Evolutionary conservation across 2,113 vertebrate genomes (phyloP).

Genomic region (Phyllostomus hastatus): DNA sequence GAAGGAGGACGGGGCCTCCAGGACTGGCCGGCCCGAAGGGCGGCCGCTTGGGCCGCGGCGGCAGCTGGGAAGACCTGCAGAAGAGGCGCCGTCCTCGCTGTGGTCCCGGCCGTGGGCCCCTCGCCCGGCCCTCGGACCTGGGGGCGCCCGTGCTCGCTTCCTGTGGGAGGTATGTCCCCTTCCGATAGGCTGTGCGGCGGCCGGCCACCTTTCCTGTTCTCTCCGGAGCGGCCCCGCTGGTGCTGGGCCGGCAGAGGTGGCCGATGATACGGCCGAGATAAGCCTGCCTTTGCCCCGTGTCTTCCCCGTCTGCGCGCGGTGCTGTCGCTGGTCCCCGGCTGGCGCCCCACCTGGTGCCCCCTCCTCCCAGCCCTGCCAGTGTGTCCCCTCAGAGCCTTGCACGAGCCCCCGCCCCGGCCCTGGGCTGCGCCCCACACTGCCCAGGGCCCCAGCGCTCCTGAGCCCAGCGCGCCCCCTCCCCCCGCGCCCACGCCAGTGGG

Average conservation of each 20-base stretch:
- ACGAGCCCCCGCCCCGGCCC: background rate
- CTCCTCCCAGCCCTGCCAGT: background rate
- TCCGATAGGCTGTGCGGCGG: background rate
- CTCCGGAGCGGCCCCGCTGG: background rate
- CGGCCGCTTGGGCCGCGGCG: background rate
- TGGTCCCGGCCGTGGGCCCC: background rate
- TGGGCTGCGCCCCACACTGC: too few relatives aligned
- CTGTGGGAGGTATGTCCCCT: background rate
- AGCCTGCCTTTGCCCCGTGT: background rate
- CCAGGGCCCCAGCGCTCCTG: background rate
- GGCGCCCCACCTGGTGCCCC: background rate
- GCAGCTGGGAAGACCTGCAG: background rate
- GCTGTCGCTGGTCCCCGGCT: background rate
- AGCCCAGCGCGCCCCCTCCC: background rate
- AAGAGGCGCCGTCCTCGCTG: background rate
- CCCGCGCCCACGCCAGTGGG: too few relatives aligned
- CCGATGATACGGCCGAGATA: background rate
- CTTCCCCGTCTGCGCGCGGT: accelerated
- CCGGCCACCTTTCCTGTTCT: background rate
- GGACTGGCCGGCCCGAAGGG: background rate
- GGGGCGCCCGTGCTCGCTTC: background rate
- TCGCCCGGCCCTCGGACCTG: too few relatives aligned
- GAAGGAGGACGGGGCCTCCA: background rate
- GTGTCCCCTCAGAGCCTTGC: background rate
- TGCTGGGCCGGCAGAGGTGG: background rate